Percentiles rank a stretch among this genome's conserved stretches.
phyloP scores from a whole-genome alignment of 2,888 invertebrate genomes.

The Cordilura impudica region DNA sequence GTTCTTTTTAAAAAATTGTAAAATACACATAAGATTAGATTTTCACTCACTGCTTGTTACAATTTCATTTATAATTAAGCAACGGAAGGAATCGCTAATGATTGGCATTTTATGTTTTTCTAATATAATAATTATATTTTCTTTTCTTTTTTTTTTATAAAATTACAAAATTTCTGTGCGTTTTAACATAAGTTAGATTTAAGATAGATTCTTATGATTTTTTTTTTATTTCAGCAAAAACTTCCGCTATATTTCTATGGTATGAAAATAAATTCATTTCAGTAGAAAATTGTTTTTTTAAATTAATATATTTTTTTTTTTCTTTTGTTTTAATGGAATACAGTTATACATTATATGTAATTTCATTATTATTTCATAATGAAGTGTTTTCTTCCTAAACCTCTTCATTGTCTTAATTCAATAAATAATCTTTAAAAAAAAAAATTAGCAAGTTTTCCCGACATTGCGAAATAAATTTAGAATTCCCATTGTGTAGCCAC shows the following conservation, averaged over 20 bases:
- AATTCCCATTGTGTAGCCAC: slow-evolving; percentile 96
- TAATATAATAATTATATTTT: slow-evolving; percentile 25
- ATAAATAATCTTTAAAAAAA: slow-evolving; percentile 51
- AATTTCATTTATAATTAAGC: slow-evolving; percentile 62
- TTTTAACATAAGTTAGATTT: slow-evolving; percentile 49
- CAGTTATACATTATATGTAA: slow-evolving; percentile 61
- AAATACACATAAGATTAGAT: slow-evolving; percentile 65
- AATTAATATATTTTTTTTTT: slow-evolving; percentile 37
- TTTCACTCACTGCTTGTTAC: slow-evolving; percentile 64
- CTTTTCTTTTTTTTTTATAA: slow-evolving; percentile 39
- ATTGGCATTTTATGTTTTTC: slow-evolving; percentile 62
- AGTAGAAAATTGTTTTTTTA: slow-evolving; percentile 45
- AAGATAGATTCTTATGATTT: slow-evolving; percentile 42
- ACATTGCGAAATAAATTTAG: slow-evolving; percentile 78
- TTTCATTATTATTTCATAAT: slow-evolving; percentile 55
- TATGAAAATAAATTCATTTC: slow-evolving; percentile 57
- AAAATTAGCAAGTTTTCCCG: slow-evolving; percentile 31
- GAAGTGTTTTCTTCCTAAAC: slow-evolving; percentile 32
- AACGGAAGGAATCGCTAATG: slow-evolving; percentile 68
- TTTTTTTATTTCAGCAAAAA: slow-evolving; percentile 59
- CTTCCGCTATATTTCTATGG: slow-evolving; percentile 57
- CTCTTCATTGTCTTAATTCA: slow-evolving; percentile 47
- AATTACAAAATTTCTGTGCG: slow-evolving; percentile 55
- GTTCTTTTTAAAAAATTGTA: slow-evolving; percentile 39
- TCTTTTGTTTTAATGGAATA: slow-evolving; percentile 41